Conservation (phyloP, 2,888 invertebrate genomes). For the Xylocampa areola region DNA sequence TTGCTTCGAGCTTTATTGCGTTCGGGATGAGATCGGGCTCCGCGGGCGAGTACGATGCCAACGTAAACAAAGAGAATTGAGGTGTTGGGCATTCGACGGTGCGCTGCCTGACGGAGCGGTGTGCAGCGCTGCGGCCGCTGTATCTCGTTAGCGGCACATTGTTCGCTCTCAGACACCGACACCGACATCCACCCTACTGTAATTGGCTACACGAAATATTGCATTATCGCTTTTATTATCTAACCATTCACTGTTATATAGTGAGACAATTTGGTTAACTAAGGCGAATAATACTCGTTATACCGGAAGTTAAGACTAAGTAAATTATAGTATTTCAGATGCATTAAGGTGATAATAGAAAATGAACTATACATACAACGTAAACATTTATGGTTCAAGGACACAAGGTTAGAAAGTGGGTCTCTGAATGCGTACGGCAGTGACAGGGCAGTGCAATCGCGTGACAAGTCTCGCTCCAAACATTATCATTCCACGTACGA, state of each 20-base stretch:
- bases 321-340: constrained; percentile 3
- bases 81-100: constrained; percentile 74
- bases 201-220: constrained; percentile 60
- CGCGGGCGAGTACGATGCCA: constrained; percentile 73
- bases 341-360: constrained; percentile 19
- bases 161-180: constrained; percentile 67
- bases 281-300: constrained; percentile 1
- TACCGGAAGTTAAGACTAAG: constrained; percentile 21
- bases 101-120: constrained; percentile 68
- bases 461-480: constrained; percentile 80
- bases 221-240: constrained; percentile 49
- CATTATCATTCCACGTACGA: constrained; percentile 88
- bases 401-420: constrained; percentile 83
- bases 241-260: constrained; percentile 39
- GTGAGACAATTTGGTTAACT: constrained; percentile 41
- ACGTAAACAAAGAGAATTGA: constrained; percentile 84
- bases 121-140: constrained; percentile 55
- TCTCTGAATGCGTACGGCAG: constrained; percentile 77
- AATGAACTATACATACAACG: constrained; percentile 36
- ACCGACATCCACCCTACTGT: constrained; percentile 58
- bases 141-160: constrained; percentile 80
- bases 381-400: constrained; percentile 71
- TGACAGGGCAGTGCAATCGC: constrained; percentile 77
- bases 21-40: constrained; percentile 81
- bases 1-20: constrained; percentile 85